These are phyloP conservation scores for Coleophora deauratella DNA, from an alignment of 2,888 invertebrate genomes.

Conservation along the genomic window DNA sequence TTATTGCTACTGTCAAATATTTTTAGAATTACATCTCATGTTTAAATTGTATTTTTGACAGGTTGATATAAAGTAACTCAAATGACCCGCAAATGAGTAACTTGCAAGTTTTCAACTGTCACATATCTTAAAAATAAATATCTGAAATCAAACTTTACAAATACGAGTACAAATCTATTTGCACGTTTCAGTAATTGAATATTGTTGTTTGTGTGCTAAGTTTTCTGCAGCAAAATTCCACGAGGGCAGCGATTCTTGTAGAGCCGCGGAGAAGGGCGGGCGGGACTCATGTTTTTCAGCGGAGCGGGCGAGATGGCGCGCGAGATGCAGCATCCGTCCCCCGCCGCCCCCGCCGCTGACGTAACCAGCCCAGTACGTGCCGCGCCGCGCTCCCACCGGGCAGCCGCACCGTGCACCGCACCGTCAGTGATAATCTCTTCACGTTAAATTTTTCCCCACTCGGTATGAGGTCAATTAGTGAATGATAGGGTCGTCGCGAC, in stretches of 20 bases:
- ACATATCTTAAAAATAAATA: too few relatives aligned
- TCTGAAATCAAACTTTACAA: too few relatives aligned
- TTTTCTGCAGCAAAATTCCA: conserved; percentile 39
- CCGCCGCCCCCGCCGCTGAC: conserved; percentile 50
- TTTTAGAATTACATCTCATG: too few relatives aligned
- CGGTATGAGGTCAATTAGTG: conserved; percentile 50
- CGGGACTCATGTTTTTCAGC: conserved; percentile 60
- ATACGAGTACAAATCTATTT: too few relatives aligned
- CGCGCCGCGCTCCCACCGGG: conserved; percentile 65
- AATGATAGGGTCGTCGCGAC: conserved; percentile 52
- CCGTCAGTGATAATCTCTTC: conserved; percentile 63
- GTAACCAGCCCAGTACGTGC: conserved; percentile 69
- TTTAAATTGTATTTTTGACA: too few relatives aligned
- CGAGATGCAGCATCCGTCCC: conserved; percentile 62
- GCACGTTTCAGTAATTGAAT: too few relatives aligned
- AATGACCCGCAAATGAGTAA: too few relatives aligned
- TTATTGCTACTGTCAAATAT: too few relatives aligned
- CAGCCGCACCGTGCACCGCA: conserved; percentile 52
- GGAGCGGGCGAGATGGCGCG: conserved; percentile 51
- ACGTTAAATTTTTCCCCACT: conserved; percentile 58
- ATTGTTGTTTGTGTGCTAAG: conserved; percentile 26
- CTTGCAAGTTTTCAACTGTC: too few relatives aligned
- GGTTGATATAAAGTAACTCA: too few relatives aligned
- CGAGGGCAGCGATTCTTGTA: conserved; percentile 31
- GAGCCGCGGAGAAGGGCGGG: conserved; percentile 24